phyloP scores from a whole-genome alignment of 2,888 invertebrate genomes.

The Patella caerulea region DNA sequence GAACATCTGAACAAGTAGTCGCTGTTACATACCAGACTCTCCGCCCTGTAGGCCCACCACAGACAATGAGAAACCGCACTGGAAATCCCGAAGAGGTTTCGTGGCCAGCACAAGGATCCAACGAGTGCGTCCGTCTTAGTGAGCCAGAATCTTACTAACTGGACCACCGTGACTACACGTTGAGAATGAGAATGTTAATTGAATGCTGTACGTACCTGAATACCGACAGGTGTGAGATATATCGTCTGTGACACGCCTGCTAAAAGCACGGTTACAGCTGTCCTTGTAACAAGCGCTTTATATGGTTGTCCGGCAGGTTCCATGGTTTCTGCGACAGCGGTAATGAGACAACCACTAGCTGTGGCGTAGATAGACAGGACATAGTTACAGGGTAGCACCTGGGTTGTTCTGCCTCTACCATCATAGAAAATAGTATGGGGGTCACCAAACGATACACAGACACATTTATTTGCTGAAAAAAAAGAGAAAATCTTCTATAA shows the following conservation, averaged over 20 bases:
- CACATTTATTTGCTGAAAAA: neutral
- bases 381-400: neutral
- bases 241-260: neutral
- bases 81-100: no score
- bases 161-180: no score
- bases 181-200: no score
- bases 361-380: neutral
- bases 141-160: no score
- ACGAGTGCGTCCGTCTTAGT: no score
- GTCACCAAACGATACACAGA: neutral
- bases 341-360: neutral
- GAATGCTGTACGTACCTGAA: neutral
- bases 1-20: no score
- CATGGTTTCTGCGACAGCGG: neutral
- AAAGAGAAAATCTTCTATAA: no score
- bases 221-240: neutral
- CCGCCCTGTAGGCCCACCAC: no score
- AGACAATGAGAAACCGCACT: no score
- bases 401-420: neutral
- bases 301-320: neutral
- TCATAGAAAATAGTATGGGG: neutral
- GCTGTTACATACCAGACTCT: no score
- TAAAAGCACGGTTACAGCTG: neutral
- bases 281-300: neutral
- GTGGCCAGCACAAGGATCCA: no score